Evolutionary conservation across 2,797 vertebrate genomes (phyloP), one percentile per base, ranked within the genome.

Genomic region (Ctenochaetus hawaiiensis): DNA sequence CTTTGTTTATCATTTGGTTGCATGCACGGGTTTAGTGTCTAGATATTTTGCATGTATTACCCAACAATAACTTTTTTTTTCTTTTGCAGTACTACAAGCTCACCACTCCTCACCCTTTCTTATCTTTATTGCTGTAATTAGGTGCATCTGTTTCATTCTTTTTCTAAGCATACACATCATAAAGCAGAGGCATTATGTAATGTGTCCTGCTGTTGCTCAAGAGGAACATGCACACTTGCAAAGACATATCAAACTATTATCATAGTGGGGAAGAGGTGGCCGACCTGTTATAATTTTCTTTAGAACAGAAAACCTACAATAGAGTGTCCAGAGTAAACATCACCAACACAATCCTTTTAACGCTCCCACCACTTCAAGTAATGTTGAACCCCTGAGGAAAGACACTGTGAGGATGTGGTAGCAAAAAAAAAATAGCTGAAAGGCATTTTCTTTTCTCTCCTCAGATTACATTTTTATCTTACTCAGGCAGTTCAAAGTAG

Each of bases 61-160:
- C n/a, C 59, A 62, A 54, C 18, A 17, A 51, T 22, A 22, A 20
- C 1, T 2, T 43, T 57, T 41, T 26, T 8, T 45, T 62, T 51
- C 6, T 37, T 62, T 47, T n/a, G 60, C 47, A 44, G 2, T 9
- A 43, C 26, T 17, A 69, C n/a, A 72, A 45, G 5, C 7, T 52
- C 61, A 64, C 14, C 14, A 0, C 7, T 3, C 48, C 22, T 79
- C 72, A 48, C 17, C 0, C 0, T 77, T 6, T 49, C 44, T 84
- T 90, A 90, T 90, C 88, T 87, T 91, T 91, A 90, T 76, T 72
- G 68, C 77, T 47, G 59, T 72, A 69, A 85, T 78, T 62, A 84
- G 48, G 5, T 61, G 61, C 58, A 79, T 87, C 60, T 86, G 64
- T 80, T 75, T 86, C 6, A 1, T 67, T 52, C n/a, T 72, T 49